These are phyloP conservation scores for Silurus aristotelis DNA, from an alignment of 2,797 vertebrate genomes.

Conservation along the genomic window DNA sequence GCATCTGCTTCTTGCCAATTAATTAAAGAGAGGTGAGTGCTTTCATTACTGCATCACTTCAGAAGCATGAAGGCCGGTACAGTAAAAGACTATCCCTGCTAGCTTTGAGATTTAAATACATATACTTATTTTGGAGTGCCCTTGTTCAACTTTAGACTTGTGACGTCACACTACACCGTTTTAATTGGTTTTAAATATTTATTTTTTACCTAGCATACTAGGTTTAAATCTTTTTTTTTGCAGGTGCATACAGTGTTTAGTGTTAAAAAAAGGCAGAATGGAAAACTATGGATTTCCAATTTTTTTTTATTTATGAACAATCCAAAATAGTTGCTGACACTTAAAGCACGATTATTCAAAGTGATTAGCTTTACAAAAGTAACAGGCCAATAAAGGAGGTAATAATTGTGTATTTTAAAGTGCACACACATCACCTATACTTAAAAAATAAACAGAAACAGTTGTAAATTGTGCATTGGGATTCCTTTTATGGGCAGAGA, in stretches of 20 bases:
- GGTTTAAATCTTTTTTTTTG: no score
- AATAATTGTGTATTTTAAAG: neutral
- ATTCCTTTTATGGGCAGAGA: neutral
- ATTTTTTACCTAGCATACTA: no score
- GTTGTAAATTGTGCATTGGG: neutral
- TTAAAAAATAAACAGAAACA: neutral
- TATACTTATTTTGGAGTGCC: no score
- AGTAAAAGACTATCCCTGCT: neutral
- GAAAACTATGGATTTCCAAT: neutral
- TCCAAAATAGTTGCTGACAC: neutral
- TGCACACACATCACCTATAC: neutral
- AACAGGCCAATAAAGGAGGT: neutral
- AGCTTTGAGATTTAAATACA: neutral
- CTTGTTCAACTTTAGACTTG: no score
- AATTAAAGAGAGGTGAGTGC: constrained; percentile 35
- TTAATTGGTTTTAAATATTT: no score
- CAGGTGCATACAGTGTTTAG: no score
- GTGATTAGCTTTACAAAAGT: neutral
- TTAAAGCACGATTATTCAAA: neutral
- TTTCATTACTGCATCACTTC: constrained; percentile 1
- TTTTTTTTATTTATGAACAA: neutral
- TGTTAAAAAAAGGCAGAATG: no score
- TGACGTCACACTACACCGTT: no score
- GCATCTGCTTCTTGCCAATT: constrained; percentile 15
- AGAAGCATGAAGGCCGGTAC: neutral